Evolutionary conservation across 2,797 vertebrate genomes (phyloP), one percentile per base, ranked within the genome.

Genomic region (Benthosema pterotum): DNA sequence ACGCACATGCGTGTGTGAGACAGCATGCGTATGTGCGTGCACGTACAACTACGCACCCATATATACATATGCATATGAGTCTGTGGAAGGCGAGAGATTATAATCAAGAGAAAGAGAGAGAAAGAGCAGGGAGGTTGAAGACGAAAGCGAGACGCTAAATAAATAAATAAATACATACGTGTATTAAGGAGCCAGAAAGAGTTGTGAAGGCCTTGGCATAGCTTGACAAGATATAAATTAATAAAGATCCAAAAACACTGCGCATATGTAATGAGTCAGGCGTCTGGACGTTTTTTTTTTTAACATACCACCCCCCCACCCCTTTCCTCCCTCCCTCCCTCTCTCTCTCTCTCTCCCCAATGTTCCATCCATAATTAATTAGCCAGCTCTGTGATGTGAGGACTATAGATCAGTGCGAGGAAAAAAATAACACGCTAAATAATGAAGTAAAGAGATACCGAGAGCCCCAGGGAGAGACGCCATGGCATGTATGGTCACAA

Each of bases 341-440:
- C 52, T 51, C 28, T 25, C 54, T 25, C 55, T 17, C 42, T 28
- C 17, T 3, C 54, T 52, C 16, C 18, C 48, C 59, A 17, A 2
- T 54, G 56, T 57, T 78, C 77, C 78, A 89, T 88, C 78, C 81
- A 90, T 90, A 87, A 89, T 90, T 88, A 89, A 90, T 87, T 80
- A 87, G 77, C 78, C 50, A 78, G 72, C 76, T 87, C 80, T 89
- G 78, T 86, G 87, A 91, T 89, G 88, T 86, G 77, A 63, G 72
- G 84, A 87, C 81, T 87, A 86, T 84, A 88, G 87, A 90, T 90
- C 80, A 87, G 83, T 80, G 80, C 80, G 77, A 7, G 69, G 67
- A 79, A 84, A 86, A 85, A 87, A 87, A 87, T 87, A 90, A 89
- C 86, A 89, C 11, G 50, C 71, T 89, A 88, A 90, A 89, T 91